Conservation (phyloP, 2,113 vertebrate genomes). For the Taurulus bubalis region DNA sequence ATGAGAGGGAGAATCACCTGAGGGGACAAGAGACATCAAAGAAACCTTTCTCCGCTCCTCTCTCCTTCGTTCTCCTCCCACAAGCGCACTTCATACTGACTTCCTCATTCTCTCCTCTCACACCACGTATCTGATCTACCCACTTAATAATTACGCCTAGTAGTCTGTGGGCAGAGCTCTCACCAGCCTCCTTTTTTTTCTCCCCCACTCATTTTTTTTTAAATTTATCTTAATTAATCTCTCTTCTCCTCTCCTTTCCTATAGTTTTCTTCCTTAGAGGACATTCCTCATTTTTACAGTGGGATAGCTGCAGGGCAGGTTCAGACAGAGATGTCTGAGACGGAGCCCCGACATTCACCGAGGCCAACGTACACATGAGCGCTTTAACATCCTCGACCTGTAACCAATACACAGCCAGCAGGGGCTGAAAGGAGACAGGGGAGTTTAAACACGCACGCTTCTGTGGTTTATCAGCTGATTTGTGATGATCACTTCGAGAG, state of each 20-base stretch:
- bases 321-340: conserved; percentile 55
- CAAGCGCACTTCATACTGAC: conserved; percentile 36
- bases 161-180: conserved; percentile 36
- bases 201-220: background rate
- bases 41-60: conserved; percentile 53
- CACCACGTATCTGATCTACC: conserved; percentile 40
- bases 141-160: conserved; percentile 42
- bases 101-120: conserved; percentile 39
- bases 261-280: conserved; percentile 5
- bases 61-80: conserved; percentile 33
- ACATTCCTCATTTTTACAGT: conserved; percentile 52
- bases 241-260: conserved; percentile 18
- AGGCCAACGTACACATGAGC: conserved; percentile 34
- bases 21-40: conserved; percentile 81
- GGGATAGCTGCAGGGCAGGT: conserved; percentile 53
- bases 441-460: background rate
- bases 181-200: background rate
- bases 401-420: conserved; percentile 21
- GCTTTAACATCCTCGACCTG: conserved; percentile 57
- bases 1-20: conserved; percentile 81
- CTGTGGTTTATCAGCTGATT: conserved; percentile 34
- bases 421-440: conserved; percentile 4
- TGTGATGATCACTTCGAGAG: conserved; percentile 15
- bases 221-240: conserved; percentile 58
- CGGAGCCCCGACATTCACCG: conserved; percentile 43